phyloP scores from a whole-genome alignment of 1,140 invertebrate genomes.

The Eciton burchellii region DNA sequence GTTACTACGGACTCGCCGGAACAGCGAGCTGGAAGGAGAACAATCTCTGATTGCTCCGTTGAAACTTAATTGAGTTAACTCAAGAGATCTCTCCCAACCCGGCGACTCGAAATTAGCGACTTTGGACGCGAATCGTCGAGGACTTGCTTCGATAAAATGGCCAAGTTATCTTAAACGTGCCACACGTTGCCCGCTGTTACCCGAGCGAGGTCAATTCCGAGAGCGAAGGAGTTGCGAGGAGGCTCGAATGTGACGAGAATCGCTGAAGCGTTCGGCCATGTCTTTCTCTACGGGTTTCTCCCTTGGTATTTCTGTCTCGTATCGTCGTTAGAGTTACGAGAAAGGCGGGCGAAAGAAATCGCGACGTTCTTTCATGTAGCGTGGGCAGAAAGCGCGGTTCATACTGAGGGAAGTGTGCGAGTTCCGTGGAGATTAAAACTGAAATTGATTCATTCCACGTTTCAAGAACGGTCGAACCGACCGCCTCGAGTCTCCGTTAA shows the following conservation, averaged over 20 bases:
- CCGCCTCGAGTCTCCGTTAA: neutral
- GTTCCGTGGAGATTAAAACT: conserved; percentile 43
- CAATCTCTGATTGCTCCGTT: too few species aligned
- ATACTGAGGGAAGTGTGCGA: neutral
- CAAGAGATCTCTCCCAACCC: too few species aligned
- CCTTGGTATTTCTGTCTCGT: conserved; percentile 48
- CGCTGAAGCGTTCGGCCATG: conserved; percentile 19
- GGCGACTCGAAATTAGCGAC: neutral
- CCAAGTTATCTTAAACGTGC: conserved; percentile 15
- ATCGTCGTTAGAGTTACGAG: conserved; percentile 32
- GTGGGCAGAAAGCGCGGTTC: neutral
- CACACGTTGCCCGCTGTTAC: neutral
- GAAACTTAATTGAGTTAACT: too few species aligned
- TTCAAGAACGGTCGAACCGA: neutral
- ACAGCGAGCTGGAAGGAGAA: too few species aligned
- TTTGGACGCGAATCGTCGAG: neutral
- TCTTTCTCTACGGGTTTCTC: conserved; percentile 26
- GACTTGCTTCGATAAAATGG: conserved; percentile 21
- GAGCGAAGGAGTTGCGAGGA: too few species aligned
- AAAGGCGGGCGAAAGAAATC: conserved; percentile 42
- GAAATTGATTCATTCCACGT: conserved; percentile 6
- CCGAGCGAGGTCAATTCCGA: conserved; percentile 41
- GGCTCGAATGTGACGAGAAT: conserved; percentile 63
- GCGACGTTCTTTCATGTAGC: conserved; percentile 14
- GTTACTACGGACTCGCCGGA: neutral